Percentiles rank a stretch among this genome's conserved stretches.
These are phyloP conservation scores for Rhynchomys soricoides DNA, from an alignment of 2,113 vertebrate species.

Conservation along the genomic window DNA sequence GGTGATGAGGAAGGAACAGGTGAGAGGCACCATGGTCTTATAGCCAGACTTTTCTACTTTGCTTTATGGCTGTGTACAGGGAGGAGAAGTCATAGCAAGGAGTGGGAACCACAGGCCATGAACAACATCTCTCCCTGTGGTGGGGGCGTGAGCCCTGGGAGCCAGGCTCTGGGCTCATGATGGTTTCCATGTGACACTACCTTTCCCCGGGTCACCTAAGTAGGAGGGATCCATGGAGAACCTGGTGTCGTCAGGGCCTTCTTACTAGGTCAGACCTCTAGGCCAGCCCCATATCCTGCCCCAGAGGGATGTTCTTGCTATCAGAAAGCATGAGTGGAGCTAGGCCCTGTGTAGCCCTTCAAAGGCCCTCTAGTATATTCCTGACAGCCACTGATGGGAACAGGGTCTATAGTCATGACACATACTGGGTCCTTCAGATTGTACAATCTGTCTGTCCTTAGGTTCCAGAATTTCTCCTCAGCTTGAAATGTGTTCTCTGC, in stretches of 20 bases:
- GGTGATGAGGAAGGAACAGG: not conserved
- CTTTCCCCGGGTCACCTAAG: not conserved
- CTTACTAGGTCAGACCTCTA: not conserved
- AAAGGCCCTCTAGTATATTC: not conserved
- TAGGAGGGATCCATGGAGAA: not conserved
- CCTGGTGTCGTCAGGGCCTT: not conserved
- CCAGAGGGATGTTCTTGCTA: not conserved
- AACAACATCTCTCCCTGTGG: not conserved
- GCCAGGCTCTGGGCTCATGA: not conserved
- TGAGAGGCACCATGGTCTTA: not conserved
- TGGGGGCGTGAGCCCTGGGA: not conserved
- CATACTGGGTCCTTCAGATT: not conserved
- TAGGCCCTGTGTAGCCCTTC: not conserved
- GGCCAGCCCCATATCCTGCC: fast-evolving
- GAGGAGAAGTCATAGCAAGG: not conserved
- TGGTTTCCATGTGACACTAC: not conserved
- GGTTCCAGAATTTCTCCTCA: not conserved
- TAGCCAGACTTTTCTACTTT: not conserved
- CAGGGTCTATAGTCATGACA: not conserved
- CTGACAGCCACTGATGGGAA: not conserved
- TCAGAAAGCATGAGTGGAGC: fast-evolving
- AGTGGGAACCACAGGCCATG: not conserved
- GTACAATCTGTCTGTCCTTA: not conserved
- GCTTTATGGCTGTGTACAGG: not conserved
- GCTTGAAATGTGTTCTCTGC: constrained; percentile 6